Evolutionary conservation across 2,113 vertebrate genomes (phyloP), one percentile per base, ranked within the genome.

Genomic region (Perca flavescens): DNA sequence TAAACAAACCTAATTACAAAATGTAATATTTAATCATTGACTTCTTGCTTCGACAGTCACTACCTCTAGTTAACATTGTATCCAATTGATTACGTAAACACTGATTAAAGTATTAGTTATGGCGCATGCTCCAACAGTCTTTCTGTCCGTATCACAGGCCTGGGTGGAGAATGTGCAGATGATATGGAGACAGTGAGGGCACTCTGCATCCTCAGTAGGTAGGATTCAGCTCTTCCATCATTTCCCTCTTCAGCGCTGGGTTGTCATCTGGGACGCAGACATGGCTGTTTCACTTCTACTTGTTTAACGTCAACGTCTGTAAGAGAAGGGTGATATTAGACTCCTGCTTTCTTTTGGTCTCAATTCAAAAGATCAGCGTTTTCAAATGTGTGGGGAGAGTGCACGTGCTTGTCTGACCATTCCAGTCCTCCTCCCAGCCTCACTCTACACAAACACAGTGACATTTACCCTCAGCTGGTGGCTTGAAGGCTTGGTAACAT

Each of bases 401-500:
- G 21, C 22, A 11, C 31, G 19, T 43, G 46, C 22, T 74, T 14
- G 2, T 60, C 22, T 19, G 25, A 74, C 14, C 62, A 67, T 57
- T 12, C 72, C 31, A 5, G 19, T 21, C 56, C 13, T 5, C 31
- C 25, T 67, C 40, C 15, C 25, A 46, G 8, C 50, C 10, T 49
- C 25, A 4, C 28, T 65, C 6, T 16, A 31, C 9, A 74, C 36
- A 85, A 81, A 74, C 67, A 82, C 13, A 36, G 84, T 85, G 61
- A 79, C 71, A 77, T 72, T 91, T 90, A 94, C 94, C 91, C 52
- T 85, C 79, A 21, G 71, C 72, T 28, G 66, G 19, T 84, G 92
- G 36, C 65, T 89, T 96, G 79, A 92, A 53, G 79, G 74, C 95
- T 79, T 93, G 79, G 58, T 94, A 95, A 80, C 93, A 94, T 86